Evolutionary conservation across 2,113 vertebrate species (phyloP), one percentile per base, ranked within the genome.

Genomic region (Coryphaenoides rupestris): DNA sequence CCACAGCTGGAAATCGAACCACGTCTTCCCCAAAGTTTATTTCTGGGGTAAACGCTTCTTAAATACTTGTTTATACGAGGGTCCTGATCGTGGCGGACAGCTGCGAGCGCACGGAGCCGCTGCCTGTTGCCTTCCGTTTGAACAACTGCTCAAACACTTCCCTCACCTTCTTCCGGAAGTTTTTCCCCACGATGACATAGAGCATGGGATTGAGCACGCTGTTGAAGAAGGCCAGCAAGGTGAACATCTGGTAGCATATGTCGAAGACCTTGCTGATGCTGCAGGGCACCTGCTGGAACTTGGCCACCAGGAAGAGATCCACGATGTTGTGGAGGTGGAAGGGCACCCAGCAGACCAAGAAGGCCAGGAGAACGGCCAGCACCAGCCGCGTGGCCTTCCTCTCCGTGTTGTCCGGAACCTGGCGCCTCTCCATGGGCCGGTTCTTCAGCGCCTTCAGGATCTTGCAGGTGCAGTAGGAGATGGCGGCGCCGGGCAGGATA

Each of bases 181-280:
- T 89, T 62, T 91, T 93, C 22, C 95, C 95, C 0, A 96, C 91
- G 0, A 96, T 86, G 24, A 94, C 92, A 0, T 94, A 95, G 4
- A 96, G 70, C 58, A 95, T 63, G 0, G 95, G 95, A 80, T 96
- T 96, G 22, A 95, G 73, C 53, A 92, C 91, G 80, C 94, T 95
- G 87, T 96, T 94, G 77, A 89, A 92, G 12, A 89, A 96, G 12
- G 82, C 90, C 4, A 92, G 67, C 53, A 89, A 95, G 0, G 74
- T 63, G 16, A 85, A 73, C 26, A 94, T 46, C 74, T 95, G 90
- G 0, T 85, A 89, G 28, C 88, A 1, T 9, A 93, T 5, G 0
- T 92, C 86, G 5, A 93, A 47, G 1, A 82, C 0, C 0, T 81
- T 55, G 21, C 65, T 65, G 0, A 80, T 62, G 68, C 86, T 88